Percentiles rank a stretch among this genome's conserved stretches.
Evolutionary conservation across 2,113 vertebrate genomes (phyloP).

Genomic region (Microtus ochrogaster): DNA sequence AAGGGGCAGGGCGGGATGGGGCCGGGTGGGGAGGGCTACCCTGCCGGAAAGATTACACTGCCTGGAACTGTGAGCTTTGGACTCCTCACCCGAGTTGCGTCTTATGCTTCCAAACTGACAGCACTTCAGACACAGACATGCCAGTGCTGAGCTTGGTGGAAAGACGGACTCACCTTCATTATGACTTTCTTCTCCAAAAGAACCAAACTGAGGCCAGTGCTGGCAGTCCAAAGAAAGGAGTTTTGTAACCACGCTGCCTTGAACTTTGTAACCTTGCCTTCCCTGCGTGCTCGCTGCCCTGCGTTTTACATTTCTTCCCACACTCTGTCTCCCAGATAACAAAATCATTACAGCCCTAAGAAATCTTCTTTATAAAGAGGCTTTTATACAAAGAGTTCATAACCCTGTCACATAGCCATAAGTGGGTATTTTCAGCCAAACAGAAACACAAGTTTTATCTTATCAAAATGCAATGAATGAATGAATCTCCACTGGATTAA

Average conservation of each 20-base stretch:
- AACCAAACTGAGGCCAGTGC: not conserved
- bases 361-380: conserved; percentile 82
- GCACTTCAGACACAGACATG: not conserved
- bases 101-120: not conserved
- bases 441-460: conserved; percentile 62
- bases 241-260: conserved; percentile 59
- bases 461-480: conserved; percentile 60
- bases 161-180: conserved; percentile 1
- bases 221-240: conserved; percentile 45
- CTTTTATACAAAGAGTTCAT: conserved; percentile 83
- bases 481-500: conserved; percentile 55
- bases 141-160: not conserved
- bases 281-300: conserved; percentile 53
- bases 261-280: conserved; percentile 74
- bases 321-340: conserved; percentile 75
- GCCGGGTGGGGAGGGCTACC: no score
- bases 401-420: conserved; percentile 73
- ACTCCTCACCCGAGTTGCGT: not conserved
- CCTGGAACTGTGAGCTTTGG: not conserved
- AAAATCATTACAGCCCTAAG: conserved; percentile 78
- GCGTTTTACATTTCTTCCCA: conserved; percentile 69
- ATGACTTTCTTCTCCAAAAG: conserved; percentile 3
- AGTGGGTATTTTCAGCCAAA: conserved; percentile 70
- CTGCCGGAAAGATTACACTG: not conserved
- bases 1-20: rapidly evolving